These are phyloP conservation scores for Empis stercorea DNA, from an alignment of 2,888 invertebrate species.

Conservation along the genomic window DNA sequence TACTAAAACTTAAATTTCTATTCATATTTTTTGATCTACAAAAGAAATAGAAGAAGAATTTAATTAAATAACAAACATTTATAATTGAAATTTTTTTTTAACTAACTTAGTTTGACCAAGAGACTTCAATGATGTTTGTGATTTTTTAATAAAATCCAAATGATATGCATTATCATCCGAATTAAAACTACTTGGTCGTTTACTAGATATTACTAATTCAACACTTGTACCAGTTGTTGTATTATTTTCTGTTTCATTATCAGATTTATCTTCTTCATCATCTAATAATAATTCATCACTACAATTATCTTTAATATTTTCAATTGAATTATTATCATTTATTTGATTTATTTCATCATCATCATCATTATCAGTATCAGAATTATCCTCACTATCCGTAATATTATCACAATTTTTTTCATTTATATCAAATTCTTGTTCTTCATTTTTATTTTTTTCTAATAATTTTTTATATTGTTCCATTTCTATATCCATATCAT, in stretches of 20 bases:
- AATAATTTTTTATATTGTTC: too few species aligned
- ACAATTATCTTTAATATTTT: neutral
- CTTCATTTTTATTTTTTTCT: neutral
- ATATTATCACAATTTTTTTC: neutral
- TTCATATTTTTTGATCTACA: neutral
- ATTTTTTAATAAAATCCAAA: slow-evolving; percentile 17
- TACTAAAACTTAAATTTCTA: slow-evolving; percentile 37
- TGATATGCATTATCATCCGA: slow-evolving; percentile 22
- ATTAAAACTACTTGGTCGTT: slow-evolving; percentile 22
- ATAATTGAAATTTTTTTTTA: neutral
- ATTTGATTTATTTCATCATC: neutral
- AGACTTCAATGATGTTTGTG: slow-evolving; percentile 7
- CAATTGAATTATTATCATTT: neutral
- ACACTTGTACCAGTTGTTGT: slow-evolving; percentile 2
- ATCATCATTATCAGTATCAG: neutral
- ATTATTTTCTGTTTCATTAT: neutral
- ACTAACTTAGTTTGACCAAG: slow-evolving; percentile 16
- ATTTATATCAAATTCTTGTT: neutral
- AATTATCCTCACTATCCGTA: too few species aligned
- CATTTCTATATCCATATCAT: too few species aligned
- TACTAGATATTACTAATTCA: slow-evolving; percentile 18
- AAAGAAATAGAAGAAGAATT: too few species aligned
- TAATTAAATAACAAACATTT: too few species aligned
- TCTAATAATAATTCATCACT: neutral
- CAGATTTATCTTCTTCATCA: neutral